Conservation (phyloP, 1,140 invertebrate genomes). For the Drosophila guanche region DNA sequence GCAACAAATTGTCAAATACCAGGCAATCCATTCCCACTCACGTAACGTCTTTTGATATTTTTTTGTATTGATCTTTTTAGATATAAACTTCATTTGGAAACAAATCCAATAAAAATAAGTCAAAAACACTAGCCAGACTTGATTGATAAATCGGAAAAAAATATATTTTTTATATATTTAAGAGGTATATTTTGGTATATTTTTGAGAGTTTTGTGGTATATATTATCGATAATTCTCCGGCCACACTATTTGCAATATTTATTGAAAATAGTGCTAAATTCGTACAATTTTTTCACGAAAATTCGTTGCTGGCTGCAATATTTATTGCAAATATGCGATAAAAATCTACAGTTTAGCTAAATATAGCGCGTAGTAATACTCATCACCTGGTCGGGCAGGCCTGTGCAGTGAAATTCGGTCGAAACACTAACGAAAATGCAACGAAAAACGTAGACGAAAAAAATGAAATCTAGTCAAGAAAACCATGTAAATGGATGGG, state of each 20-base stretch:
- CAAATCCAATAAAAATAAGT: no score
- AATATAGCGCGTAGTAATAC: constrained; percentile 29
- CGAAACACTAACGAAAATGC: constrained; percentile 27
- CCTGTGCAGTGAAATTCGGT: constrained; percentile 16
- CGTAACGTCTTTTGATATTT: no score
- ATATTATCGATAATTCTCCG: not conserved
- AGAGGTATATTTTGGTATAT: no score
- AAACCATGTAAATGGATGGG: constrained; percentile 58
- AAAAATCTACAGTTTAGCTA: constrained; percentile 37
- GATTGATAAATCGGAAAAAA: no score
- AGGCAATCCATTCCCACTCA: no score
- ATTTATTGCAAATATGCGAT: constrained; percentile 63
- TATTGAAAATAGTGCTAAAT: no score
- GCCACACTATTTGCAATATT: constrained; percentile 8
- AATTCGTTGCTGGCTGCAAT: constrained; percentile 52
- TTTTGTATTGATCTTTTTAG: no score
- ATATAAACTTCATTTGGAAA: no score
- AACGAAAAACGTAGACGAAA: constrained; percentile 49
- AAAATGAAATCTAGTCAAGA: constrained; percentile 72
- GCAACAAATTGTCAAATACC: no score
- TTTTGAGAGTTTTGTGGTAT: no score
- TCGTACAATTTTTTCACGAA: not conserved
- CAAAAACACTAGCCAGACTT: no score
- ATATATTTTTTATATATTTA: no score
- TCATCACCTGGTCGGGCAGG: constrained; percentile 17